Evolutionary conservation across 2,888 invertebrate species (phyloP).

Genomic region (Ariolimax columbianus): DNA sequence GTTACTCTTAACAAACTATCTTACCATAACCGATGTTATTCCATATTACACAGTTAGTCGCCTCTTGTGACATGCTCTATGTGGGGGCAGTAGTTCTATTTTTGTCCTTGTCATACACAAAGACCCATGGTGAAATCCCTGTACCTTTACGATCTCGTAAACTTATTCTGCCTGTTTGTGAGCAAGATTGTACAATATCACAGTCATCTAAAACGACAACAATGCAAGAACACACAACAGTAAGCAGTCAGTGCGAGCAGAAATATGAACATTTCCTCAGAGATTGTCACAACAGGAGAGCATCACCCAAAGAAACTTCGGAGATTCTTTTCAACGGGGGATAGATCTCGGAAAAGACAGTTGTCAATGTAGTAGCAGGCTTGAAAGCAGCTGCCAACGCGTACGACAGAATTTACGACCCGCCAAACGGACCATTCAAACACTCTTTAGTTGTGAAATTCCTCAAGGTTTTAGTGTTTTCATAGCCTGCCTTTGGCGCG

Average conservation of each 20-base stretch:
- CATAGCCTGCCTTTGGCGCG: not conserved
- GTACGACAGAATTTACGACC: not conserved
- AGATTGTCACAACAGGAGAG: not conserved
- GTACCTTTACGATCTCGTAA: too few relatives aligned
- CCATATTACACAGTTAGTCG: too few relatives aligned
- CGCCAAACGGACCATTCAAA: not conserved
- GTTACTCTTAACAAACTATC: too few relatives aligned
- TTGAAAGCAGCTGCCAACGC: not conserved
- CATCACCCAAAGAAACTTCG: not conserved
- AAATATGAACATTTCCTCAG: not conserved
- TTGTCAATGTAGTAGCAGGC: not conserved
- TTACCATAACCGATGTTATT: too few relatives aligned
- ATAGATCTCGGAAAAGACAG: not conserved
- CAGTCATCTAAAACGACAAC: too few relatives aligned
- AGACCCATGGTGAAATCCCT: too few relatives aligned
- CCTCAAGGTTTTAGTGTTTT: not conserved
- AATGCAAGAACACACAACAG: too few relatives aligned
- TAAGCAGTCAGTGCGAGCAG: not conserved
- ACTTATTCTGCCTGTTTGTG: too few relatives aligned
- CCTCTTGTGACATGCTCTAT: too few relatives aligned
- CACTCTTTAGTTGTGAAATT: not conserved
- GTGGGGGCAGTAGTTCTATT: too few relatives aligned
- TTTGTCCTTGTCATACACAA: too few relatives aligned
- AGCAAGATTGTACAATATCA: too few relatives aligned
- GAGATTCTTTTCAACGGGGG: not conserved